Percentiles rank a stretch among this genome's conserved stretches.
Conservation (phyloP, 1,140 invertebrate species). For the Wiebesia pumilae region DNA sequence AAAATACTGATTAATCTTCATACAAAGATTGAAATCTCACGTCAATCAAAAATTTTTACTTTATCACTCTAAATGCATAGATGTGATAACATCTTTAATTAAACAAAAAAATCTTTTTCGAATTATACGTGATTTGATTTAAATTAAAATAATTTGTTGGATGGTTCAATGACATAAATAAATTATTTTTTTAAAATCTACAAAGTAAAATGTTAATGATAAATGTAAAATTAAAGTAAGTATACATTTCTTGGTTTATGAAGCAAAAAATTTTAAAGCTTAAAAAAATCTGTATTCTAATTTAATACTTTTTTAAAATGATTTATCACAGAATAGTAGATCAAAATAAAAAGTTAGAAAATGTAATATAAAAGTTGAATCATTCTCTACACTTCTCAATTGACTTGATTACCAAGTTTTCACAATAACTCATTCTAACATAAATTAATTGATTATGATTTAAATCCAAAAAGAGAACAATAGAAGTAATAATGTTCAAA, state of each 20-base stretch:
- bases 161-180: not conserved
- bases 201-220: not conserved
- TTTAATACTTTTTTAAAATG: too few species aligned
- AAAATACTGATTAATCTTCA: constrained; percentile 45
- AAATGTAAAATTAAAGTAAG: not conserved
- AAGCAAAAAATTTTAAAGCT: not conserved
- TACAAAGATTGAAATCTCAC: constrained; percentile 48
- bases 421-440: too few species aligned
- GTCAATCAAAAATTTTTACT: constrained; percentile 10
- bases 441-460: too few species aligned
- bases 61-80: not conserved
- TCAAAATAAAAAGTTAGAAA: too few species aligned
- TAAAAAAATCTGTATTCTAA: not conserved
- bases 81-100: not conserved
- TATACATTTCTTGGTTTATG: not conserved
- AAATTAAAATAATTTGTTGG: constrained; percentile 6
- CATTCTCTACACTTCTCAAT: too few species aligned
- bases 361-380: too few species aligned
- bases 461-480: too few species aligned
- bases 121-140: not conserved
- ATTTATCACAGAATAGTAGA: too few species aligned
- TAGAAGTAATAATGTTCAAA: too few species aligned
- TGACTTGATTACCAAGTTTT: too few species aligned
- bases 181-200: not conserved
- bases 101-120: not conserved